A percentile compares a stretch with the other conserved stretches of the same genome.
Evolutionary conservation across 2,888 invertebrate species (phyloP).

Genomic region (Prenolepis imparis): DNA sequence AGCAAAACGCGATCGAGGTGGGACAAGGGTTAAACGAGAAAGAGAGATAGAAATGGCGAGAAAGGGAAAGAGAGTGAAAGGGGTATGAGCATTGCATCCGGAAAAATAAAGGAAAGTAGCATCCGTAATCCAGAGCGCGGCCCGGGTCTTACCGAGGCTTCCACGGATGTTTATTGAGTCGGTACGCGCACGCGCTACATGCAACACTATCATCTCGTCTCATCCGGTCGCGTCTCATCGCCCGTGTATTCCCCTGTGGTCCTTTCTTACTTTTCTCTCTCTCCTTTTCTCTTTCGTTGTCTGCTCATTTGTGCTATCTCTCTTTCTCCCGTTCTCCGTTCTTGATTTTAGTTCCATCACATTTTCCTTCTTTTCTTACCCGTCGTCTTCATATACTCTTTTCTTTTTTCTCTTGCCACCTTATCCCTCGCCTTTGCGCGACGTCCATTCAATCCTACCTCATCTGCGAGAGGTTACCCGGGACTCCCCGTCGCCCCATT

Average conservation of each 20-base stretch:
- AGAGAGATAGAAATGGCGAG: not conserved
- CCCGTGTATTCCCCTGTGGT: conserved; percentile 65
- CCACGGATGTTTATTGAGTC: conserved; percentile 86
- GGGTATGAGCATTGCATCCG: conserved; percentile 72
- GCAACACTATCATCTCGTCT: conserved; percentile 79
- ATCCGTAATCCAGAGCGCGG: conserved; percentile 84
- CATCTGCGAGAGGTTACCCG: conserved; percentile 65
- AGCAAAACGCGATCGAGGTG: conserved; percentile 21
- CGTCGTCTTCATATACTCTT: not conserved
- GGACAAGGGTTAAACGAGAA: conserved; percentile 1
- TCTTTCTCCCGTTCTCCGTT: conserved; percentile 47
- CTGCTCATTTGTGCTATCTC: conserved; percentile 40
- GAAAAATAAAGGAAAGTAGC: conserved; percentile 83
- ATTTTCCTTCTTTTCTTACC: conserved; percentile 20
- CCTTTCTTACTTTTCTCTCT: not conserved
- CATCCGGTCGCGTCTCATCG: conserved; percentile 78
- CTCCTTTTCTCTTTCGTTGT: conserved; percentile 1
- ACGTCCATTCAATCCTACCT: conserved; percentile 77
- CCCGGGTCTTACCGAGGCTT: conserved; percentile 83
- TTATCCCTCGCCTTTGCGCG: conserved; percentile 66
- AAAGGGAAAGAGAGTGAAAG: conserved; percentile 35
- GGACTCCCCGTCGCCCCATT: conserved; percentile 58
- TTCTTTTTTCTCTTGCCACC: conserved; percentile 53
- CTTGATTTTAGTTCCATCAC: conserved; percentile 25
- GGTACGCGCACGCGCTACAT: conserved; percentile 82